Base-by-base conservation (phyloP, 2,888 invertebrate species). In the Mallateleia sp. region DNA sequence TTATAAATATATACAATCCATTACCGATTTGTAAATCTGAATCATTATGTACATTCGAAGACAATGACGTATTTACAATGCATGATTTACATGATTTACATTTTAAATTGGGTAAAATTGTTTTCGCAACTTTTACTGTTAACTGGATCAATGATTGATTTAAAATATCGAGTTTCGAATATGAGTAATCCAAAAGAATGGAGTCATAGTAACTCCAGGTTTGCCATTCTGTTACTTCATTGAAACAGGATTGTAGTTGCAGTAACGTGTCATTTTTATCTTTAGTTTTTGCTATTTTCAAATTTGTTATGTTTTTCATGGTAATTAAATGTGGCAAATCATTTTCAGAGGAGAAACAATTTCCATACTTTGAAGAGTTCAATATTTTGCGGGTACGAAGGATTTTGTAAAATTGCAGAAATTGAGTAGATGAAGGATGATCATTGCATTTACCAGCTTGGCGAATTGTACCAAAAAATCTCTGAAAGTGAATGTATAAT, bases 311-410 rank as follows among this genome's bases (percentile, higher is more conserved):
- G n/a, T 62, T 38, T 34, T 5, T 42, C 8, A 62, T n/a, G 20
- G 62, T 62, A 25, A 62, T 62, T 28, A 62, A 62, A 20, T 32
- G n/a, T 18, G 22, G 28, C 25, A 25, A 11, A 62, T 62, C 18
- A 32, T 38, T 18, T 6, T 3, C 28, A 9, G 11, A 34, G 28
- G 38, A 18, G 18, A 15, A 34, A 60, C 60, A 60, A 60, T 60
- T 60, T 60, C 18, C 28, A 28, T 18, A 28, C 15, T 34, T 34
- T 8, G 60, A 34, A 60, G 4, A 25, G n/a, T 60, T 60, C 32
- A 60, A n/a, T 4, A 60, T 15, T 32, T 60, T 60, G 32, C 32
- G 32, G 32, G 32, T 32, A n/a, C n/a, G n/a, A n/a, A n/a, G n/a
- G n/a, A n/a, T n/a, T n/a, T n/a, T n/a, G n/a, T n/a, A n/a, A n/a